Evolutionary conservation across 2,113 vertebrate species (phyloP), one percentile per base, ranked within the genome.

Genomic region (Psephotus haematonotus): DNA sequence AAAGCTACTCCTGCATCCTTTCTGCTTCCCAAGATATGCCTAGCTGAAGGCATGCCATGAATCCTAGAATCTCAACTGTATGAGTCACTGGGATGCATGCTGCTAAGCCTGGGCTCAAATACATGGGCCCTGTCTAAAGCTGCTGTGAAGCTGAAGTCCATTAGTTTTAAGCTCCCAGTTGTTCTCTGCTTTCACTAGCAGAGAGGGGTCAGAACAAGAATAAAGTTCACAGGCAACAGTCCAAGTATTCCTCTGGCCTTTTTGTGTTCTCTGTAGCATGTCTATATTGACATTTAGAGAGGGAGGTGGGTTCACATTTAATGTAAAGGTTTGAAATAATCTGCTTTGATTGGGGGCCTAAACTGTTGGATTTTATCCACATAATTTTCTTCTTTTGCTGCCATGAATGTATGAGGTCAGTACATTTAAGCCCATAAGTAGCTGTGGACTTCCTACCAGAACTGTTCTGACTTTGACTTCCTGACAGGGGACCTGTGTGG

Each of bases 361-460:
- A 91, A 82, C 47, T 82, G 18, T 1, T 90, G 76, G 50, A 74
- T 75, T 83, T 92, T 86, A n/a, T 86, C 65, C 55, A 52, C 5
- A 1, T 76, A 23, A 84, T 88, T 86, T 83, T 94, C 28, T 77
- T 85, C 43, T 82, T 35, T 22, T 20, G 6, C 44, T 86, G 59
- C 64, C 24, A 13, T 69, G 72, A 81, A 57, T 41, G 7, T 68
- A 29, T 64, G 62, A 95, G 62, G 77, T 93, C 50, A 70, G 39
- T 65, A 64, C 65, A 37, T 31, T 91, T 69, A 87, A 78, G 76
- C 55, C 60, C 43, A 25, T 77, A 47, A 75, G 63, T 82, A 82
- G 53, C 88, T 79, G 46, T 70, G 63, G 3, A 35, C 95, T 97
- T 97, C 94, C 88, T 95, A 95, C 88, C 67, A 92, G 77, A 94